Evolutionary conservation across 2,888 invertebrate species (phyloP).

Genomic region (Merodon equestris): DNA sequence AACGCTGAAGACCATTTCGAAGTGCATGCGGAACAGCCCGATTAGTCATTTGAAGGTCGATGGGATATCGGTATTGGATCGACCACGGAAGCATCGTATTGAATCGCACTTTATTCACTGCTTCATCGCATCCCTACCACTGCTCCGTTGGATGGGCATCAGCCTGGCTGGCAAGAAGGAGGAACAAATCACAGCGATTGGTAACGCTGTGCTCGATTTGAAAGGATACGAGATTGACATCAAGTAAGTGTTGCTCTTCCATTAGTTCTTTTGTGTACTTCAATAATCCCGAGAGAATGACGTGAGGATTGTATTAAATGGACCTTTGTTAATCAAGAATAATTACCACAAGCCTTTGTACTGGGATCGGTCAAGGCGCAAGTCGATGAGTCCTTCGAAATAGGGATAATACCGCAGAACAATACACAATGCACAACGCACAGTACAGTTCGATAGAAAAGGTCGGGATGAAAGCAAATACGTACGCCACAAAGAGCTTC

Average conservation of each 20-base stretch:
- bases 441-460: too few species aligned
- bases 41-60: slow-evolving; percentile 74
- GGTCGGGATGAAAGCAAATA: too few species aligned
- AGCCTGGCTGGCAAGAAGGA: slow-evolving; percentile 73
- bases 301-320: too few species aligned
- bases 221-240: slow-evolving; percentile 75
- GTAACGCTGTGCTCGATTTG: slow-evolving; percentile 73
- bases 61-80: slow-evolving; percentile 73
- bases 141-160: slow-evolving; percentile 73
- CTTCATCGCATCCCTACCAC: slow-evolving; percentile 72
- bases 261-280: too few species aligned
- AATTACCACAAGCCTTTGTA: too few species aligned
- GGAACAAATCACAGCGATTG: slow-evolving; percentile 73
- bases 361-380: too few species aligned
- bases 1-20: slow-evolving; percentile 72
- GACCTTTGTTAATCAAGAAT: too few species aligned
- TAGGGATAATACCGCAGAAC: too few species aligned
- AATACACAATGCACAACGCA: too few species aligned
- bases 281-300: too few species aligned
- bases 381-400: too few species aligned
- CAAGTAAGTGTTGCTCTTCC: slow-evolving; percentile 70
- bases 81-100: slow-evolving; percentile 72
- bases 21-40: slow-evolving; percentile 72
- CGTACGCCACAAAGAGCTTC: too few species aligned
- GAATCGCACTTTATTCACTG: slow-evolving; percentile 73